Evolutionary conservation across 2,797 vertebrate species (phyloP), one percentile per base, ranked within the genome.

Genomic region (Cynodonichthys magdalenae): DNA sequence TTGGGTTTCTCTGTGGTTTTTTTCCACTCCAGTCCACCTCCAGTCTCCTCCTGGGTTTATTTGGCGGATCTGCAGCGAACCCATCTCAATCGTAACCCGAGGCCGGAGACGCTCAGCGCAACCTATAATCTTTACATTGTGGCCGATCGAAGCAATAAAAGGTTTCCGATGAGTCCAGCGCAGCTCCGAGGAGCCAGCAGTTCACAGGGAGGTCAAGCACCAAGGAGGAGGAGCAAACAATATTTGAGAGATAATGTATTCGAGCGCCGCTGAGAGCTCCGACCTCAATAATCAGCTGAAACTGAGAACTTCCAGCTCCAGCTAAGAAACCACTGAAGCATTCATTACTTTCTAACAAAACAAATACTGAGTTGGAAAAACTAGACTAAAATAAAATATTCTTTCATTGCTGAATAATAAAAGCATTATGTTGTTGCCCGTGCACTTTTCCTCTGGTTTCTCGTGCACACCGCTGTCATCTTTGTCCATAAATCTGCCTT

Each of bases 111-210:
- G 85, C 81, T 87, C 63, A 87, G 75, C 75, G 63, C 65, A 87
- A 83, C 82, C 85, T 81, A 90, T 92, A 86, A 90, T 91, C 87
- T 90, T 82, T 85, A 82, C 75, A 84, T 85, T 17, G 69, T 60
- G 70, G 83, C 74, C 87, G 85, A 91, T 83, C 75, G 53, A 68
- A 86, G 69, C 56, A 82, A 84, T 58, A 66, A 45, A n/a, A 79
- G 89, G 88, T 89, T 89, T 92, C 81, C 87, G 91, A 88, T 82
- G 88, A 90, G 80, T 86, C 77, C 83, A 70, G 77, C 80, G 54
- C 71, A 76, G 74, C 66, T 67, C 75, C 48, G 70, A 79, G 76
- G 42, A 72, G 76, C 82, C 72, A 71, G 0, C 6, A 75, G 91
- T 92, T 93, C 89, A 92, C 54, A 4, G 58, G 59, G 63, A 82